Percentiles rank a stretch among this genome's conserved stretches.
These are phyloP conservation scores for Heliothis virescens DNA, from an alignment of 1,140 invertebrate species.

Conservation along the genomic window DNA sequence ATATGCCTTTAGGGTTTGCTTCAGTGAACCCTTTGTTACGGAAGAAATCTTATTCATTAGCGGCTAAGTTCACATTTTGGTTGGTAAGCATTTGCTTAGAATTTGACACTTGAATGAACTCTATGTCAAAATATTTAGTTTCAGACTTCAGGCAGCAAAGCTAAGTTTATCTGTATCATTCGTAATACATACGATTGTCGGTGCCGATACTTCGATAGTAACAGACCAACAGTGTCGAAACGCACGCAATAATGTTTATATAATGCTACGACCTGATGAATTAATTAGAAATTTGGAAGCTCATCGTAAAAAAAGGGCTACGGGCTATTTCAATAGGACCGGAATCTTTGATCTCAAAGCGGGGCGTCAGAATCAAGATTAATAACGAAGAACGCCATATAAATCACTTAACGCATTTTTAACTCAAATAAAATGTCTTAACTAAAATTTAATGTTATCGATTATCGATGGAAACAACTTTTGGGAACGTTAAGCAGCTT, in stretches of 20 bases:
- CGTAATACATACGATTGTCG: no score
- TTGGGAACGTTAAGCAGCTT: not conserved
- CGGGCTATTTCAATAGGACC: constrained; percentile 13
- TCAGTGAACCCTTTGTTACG: not conserved
- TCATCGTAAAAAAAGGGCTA: constrained; percentile 51
- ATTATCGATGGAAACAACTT: constrained; percentile 25
- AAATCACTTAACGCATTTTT: constrained; percentile 53
- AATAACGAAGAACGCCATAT: constrained; percentile 36
- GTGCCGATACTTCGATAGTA: no score
- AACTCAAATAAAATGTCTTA: constrained; percentile 51
- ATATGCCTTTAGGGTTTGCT: not conserved
- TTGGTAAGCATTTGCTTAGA: not conserved
- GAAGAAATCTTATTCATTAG: not conserved
- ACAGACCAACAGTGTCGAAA: constrained; percentile 33
- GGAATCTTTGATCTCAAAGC: constrained; percentile 42
- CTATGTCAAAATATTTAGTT: not conserved
- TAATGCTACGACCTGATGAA: constrained; percentile 55
- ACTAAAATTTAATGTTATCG: constrained; percentile 44
- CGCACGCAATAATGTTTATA: constrained; percentile 46
- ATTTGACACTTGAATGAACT: not conserved
- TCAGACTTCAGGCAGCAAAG: not conserved
- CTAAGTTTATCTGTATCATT: not conserved
- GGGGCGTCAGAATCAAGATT: constrained; percentile 35
- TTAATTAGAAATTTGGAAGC: constrained; percentile 58
- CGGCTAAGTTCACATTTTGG: no score